Evolutionary conservation across 2,888 invertebrate genomes (phyloP).

Genomic region (Opisthograptis luteolata): DNA sequence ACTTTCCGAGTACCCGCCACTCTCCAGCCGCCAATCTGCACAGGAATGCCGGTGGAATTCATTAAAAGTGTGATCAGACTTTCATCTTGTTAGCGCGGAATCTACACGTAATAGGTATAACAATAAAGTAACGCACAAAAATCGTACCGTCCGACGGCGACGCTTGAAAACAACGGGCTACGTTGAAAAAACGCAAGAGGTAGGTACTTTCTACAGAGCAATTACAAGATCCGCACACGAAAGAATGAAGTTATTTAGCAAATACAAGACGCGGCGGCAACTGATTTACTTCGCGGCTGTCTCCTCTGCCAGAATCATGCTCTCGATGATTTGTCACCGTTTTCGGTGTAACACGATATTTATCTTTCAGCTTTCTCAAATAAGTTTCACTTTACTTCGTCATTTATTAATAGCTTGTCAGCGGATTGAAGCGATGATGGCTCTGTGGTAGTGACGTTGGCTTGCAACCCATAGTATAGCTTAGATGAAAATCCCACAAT

Average conservation of each 20-base stretch:
- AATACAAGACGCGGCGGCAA: conserved; percentile 22
- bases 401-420: too few relatives aligned
- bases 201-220: conserved; percentile 74
- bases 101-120: conserved; percentile 65
- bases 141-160: conserved; percentile 53
- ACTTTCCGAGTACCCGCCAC: conserved; percentile 46
- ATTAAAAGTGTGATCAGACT: conserved; percentile 71
- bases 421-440: too few relatives aligned
- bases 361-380: conserved; percentile 13
- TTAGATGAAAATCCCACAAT: too few relatives aligned
- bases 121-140: conserved; percentile 72
- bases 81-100: conserved; percentile 76
- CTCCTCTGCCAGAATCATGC: conserved; percentile 17
- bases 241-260: conserved; percentile 51
- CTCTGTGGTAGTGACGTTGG: too few relatives aligned
- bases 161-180: conserved; percentile 45
- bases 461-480: too few relatives aligned
- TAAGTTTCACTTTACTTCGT: conserved; percentile 4
- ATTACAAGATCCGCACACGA: conserved; percentile 82
- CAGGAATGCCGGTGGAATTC: conserved; percentile 63
- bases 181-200: conserved; percentile 61
- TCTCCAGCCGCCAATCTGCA: conserved; percentile 29
- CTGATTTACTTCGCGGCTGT: conserved; percentile 24
- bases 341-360: conserved; percentile 10
- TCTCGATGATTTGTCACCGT: conserved; percentile 28